A percentile compares a stretch with the other conserved stretches of the same genome.
Evolutionary conservation across 2,797 vertebrate genomes (phyloP).

Genomic region (Acomys russatus): DNA sequence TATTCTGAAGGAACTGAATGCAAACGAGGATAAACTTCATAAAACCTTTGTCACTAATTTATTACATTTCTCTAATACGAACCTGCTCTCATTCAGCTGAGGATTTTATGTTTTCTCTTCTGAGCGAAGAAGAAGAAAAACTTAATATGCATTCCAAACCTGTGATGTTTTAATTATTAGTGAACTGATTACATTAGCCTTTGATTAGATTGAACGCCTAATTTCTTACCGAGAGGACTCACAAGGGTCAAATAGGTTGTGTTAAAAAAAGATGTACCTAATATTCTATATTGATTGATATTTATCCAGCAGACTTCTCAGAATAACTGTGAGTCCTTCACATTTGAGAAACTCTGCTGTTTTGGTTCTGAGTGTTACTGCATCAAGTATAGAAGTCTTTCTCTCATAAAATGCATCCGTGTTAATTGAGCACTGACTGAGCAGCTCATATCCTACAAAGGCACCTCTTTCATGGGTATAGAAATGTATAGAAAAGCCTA

Average conservation of each 20-base stretch:
- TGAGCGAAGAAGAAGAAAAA: conserved; percentile 25
- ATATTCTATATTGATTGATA: conserved; percentile 32
- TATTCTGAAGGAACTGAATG: conserved; percentile 64
- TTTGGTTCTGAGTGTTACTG: conserved; percentile 27
- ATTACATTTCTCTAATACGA: conserved; percentile 72
- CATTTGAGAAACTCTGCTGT: not conserved
- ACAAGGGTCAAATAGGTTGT: not conserved
- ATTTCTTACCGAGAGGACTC: conserved; percentile 42
- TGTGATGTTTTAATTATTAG: conserved; percentile 56
- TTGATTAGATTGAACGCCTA: conserved; percentile 42
- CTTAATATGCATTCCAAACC: conserved; percentile 21
- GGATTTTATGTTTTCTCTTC: conserved; percentile 62
- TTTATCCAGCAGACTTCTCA: not conserved
- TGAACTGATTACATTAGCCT: conserved; percentile 40
- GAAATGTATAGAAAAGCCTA: not conserved
- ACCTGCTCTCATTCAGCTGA: conserved; percentile 27
- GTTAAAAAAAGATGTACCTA: conserved; percentile 52
- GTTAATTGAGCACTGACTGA: not conserved
- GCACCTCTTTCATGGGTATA: not conserved
- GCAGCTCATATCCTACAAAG: not conserved
- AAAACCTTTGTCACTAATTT: conserved; percentile 73
- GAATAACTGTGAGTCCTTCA: not conserved
- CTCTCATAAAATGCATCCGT: not conserved
- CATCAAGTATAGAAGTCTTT: conserved; percentile 46
- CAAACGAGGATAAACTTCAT: conserved; percentile 64